Conservation (phyloP, 2,113 vertebrate genomes). For the Megaleporinus macrocephalus region DNA sequence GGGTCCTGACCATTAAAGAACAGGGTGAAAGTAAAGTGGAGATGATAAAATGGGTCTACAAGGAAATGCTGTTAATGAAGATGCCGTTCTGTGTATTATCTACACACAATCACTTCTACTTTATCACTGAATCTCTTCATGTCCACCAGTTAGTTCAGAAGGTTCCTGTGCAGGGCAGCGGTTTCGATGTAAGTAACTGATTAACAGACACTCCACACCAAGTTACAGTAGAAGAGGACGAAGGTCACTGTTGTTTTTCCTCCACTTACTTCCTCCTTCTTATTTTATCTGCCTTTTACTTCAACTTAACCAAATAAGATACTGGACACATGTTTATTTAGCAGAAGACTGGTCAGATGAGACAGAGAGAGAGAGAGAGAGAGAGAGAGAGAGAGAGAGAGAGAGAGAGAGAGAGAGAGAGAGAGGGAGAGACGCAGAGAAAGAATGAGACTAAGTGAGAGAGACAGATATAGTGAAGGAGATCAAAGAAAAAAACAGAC, state of each 20-base stretch:
- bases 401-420: neutral
- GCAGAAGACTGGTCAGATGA: neutral
- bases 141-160: neutral
- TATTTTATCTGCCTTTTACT: neutral
- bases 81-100: no score
- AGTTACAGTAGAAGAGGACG: neutral
- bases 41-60: no score
- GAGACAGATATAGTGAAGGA: no score
- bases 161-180: neutral
- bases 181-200: conserved; percentile 9
- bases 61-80: no score
- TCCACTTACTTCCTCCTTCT: conserved; percentile 31
- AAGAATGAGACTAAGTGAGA: neutral
- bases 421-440: neutral
- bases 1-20: no score
- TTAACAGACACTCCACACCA: conserved; percentile 12
- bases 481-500: no score
- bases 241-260: conserved; percentile 33
- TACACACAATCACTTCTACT: neutral
- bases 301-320: neutral
- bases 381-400: neutral
- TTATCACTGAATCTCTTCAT: neutral
- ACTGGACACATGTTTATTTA: conserved; percentile 9
- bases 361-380: conserved; percentile 6
- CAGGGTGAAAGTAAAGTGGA: no score